A percentile compares a stretch with the other conserved stretches of the same genome.
Conservation (phyloP, 2,888 invertebrate genomes). For the Erebia epiphron region DNA sequence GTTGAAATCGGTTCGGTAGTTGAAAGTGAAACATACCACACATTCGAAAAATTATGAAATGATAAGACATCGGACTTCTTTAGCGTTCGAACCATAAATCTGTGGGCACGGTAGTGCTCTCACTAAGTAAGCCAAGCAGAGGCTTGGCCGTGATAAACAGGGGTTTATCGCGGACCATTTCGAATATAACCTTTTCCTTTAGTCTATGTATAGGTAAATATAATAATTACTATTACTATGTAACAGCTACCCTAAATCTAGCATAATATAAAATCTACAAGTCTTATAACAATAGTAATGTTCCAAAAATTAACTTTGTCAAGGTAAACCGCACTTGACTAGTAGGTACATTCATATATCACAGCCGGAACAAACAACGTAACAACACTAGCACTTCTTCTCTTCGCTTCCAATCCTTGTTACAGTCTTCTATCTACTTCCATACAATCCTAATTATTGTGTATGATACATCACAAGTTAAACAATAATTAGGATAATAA, state of each 20-base stretch:
- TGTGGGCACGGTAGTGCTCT: no score
- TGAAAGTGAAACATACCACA: no score
- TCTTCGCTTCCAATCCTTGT: constrained; percentile 11
- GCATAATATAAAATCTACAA: constrained; percentile 31
- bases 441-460: neutral
- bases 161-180: neutral
- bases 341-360: constrained; percentile 55
- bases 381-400: constrained; percentile 25
- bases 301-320: constrained; percentile 37
- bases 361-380: constrained; percentile 65
- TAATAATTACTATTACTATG: neutral
- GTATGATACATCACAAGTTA: neutral
- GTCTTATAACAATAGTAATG: constrained; percentile 26
- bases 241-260: constrained; percentile 9
- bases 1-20: no score
- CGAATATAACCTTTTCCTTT: neutral
- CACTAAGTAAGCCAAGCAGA: no score
- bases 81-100: no score
- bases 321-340: constrained; percentile 45
- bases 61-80: no score
- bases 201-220: neutral
- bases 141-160: no score
- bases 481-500: neutral
- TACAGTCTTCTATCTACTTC: constrained; percentile 24
- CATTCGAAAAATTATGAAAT: no score